These are phyloP conservation scores for Caenorhabditis macrosperma DNA, from an alignment of 2,888 invertebrate genomes.

Conservation along the genomic window DNA sequence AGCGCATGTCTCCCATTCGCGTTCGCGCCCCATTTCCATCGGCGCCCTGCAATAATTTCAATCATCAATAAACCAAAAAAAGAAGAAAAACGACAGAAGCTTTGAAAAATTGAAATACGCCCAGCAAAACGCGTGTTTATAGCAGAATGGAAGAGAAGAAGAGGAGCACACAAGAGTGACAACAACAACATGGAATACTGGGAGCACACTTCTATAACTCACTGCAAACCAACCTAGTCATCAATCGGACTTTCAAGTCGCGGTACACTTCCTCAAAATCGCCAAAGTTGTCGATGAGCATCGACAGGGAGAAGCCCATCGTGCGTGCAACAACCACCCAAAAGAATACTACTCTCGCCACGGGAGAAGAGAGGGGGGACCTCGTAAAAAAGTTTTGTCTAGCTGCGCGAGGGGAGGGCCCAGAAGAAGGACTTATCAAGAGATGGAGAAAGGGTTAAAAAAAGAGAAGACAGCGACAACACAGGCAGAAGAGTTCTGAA, in stretches of 20 bases:
- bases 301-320: conserved; percentile 58
- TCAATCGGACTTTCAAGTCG: conserved; percentile 27
- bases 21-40: conserved; percentile 64
- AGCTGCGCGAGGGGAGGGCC: conserved; percentile 1
- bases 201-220: not conserved
- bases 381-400: conserved; percentile 49
- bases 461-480: conserved; percentile 18
- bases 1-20: conserved; percentile 63
- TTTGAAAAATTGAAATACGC: not conserved
- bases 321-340: conserved; percentile 5
- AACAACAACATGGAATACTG: conserved; percentile 22
- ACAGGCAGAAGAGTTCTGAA: conserved; percentile 38
- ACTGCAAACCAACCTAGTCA: conserved; percentile 52
- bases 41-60: conserved; percentile 46
- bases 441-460: conserved; percentile 18
- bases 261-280: conserved; percentile 46
- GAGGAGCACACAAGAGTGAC: not conserved
- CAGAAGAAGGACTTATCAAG: conserved; percentile 52
- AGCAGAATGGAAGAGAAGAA: not conserved
- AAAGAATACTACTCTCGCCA: not conserved
- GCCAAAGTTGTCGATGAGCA: conserved; percentile 48
- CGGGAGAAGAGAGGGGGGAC: conserved; percentile 8
- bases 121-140: not conserved
- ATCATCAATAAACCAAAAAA: not conserved
- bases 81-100: conserved; percentile 9